Evolutionary conservation across 2,113 vertebrate genomes (phyloP).

Genomic region (Stercorarius parasiticus): DNA sequence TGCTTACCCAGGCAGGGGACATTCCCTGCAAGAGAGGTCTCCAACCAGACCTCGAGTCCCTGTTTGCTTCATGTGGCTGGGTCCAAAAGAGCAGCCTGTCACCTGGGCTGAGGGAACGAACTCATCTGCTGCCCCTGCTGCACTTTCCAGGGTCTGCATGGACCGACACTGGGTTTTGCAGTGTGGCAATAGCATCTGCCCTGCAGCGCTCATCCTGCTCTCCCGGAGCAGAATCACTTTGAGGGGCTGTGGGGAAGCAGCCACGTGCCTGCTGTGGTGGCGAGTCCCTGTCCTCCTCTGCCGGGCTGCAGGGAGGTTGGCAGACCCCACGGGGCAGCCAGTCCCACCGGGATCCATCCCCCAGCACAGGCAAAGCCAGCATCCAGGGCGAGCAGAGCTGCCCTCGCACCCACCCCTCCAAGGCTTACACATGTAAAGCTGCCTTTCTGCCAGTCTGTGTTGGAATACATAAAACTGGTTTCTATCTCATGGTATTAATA

Average conservation of each 20-base stretch:
- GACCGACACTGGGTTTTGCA: fast-evolving
- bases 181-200: not conserved
- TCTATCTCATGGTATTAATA: slow-evolving; percentile 32
- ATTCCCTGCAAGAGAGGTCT: fast-evolving
- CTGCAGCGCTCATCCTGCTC: not conserved
- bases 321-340: fast-evolving
- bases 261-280: fast-evolving
- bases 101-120: not conserved
- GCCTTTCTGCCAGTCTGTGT: not conserved
- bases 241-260: fast-evolving
- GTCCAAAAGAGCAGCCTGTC: fast-evolving
- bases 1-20: not conserved
- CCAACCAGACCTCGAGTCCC: fast-evolving
- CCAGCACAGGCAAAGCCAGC: fast-evolving
- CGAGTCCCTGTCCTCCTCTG: not conserved
- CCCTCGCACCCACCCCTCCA: fast-evolving
- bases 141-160: not conserved
- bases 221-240: not conserved
- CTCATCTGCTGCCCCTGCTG: fast-evolving
- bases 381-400: not conserved
- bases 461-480: not conserved
- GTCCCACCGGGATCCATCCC: not conserved
- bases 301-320: not conserved
- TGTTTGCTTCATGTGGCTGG: not conserved
- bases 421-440: not conserved